phyloP scores from a whole-genome alignment of 2,797 vertebrate species.

The Odontamblyopus lacepedii region DNA sequence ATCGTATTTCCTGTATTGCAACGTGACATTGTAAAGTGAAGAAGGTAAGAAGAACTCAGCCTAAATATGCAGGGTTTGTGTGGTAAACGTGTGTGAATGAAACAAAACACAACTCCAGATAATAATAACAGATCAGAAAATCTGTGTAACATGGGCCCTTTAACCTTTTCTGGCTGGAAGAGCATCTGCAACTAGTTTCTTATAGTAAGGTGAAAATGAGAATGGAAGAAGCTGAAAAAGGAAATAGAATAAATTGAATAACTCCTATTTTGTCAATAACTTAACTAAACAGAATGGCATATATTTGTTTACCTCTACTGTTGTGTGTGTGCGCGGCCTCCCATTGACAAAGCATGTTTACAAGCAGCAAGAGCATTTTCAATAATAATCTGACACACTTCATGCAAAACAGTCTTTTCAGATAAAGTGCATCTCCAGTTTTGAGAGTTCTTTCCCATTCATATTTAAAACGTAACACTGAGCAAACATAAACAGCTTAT shows the following conservation, averaged over 20 bases:
- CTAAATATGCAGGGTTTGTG: too few relatives aligned
- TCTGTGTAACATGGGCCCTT: too few relatives aligned
- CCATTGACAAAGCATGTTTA: neutral
- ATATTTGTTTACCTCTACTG: neutral
- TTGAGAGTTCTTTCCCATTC: neutral
- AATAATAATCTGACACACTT: neutral
- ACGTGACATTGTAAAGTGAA: too few relatives aligned
- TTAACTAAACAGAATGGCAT: neutral
- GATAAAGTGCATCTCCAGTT: neutral
- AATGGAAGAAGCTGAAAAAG: neutral
- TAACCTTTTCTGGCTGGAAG: neutral
- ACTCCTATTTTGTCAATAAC: neutral
- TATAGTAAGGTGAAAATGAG: neutral
- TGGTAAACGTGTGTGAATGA: too few relatives aligned
- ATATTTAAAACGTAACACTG: neutral
- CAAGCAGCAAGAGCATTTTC: constrained; percentile 1
- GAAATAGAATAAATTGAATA: neutral
- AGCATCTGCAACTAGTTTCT: neutral
- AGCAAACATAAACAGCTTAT: too few relatives aligned
- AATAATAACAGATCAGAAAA: too few relatives aligned
- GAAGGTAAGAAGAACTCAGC: too few relatives aligned
- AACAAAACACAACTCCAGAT: too few relatives aligned
- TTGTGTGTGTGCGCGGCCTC: neutral
- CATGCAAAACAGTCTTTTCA: neutral
- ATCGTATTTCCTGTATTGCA: too few relatives aligned